Percentiles rank a stretch among this genome's conserved stretches.
Evolutionary conservation across 2,113 vertebrate species (phyloP).

Genomic region (Protobothrops flavoviridis): DNA sequence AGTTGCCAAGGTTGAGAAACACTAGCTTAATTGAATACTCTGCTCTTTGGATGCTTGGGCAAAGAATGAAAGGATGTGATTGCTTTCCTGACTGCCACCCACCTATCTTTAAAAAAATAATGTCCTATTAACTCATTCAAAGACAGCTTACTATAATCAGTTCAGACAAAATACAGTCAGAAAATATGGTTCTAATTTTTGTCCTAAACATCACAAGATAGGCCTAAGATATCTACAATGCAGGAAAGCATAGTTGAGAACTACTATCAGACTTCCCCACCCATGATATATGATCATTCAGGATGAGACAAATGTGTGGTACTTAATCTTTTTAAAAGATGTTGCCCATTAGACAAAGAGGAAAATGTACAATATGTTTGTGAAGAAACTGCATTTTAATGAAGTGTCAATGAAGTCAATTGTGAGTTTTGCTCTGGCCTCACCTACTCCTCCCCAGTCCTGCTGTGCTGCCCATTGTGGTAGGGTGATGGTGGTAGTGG

Average conservation of each 20-base stretch:
- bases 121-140: not conserved
- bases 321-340: not conserved
- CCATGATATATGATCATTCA: not conserved
- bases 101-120: not conserved
- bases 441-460: not conserved
- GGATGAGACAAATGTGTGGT: not conserved
- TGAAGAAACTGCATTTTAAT: not conserved
- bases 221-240: not conserved
- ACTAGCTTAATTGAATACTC: not conserved
- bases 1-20: not conserved
- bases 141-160: not conserved
- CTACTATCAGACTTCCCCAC: not conserved
- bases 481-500: not conserved
- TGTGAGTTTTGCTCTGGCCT: not conserved
- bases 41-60: not conserved
- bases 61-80: not conserved
- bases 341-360: not conserved
- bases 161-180: not conserved
- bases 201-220: not conserved
- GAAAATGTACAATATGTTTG: not conserved
- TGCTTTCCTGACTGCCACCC: not conserved
- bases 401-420: not conserved
- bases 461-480: not conserved
- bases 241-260: not conserved
- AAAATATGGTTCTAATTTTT: not conserved